A percentile compares a stretch with the other conserved stretches of the same genome.
These are phyloP conservation scores for Ditula angustiorana DNA, from an alignment of 2,888 invertebrate genomes.

Conservation along the genomic window DNA sequence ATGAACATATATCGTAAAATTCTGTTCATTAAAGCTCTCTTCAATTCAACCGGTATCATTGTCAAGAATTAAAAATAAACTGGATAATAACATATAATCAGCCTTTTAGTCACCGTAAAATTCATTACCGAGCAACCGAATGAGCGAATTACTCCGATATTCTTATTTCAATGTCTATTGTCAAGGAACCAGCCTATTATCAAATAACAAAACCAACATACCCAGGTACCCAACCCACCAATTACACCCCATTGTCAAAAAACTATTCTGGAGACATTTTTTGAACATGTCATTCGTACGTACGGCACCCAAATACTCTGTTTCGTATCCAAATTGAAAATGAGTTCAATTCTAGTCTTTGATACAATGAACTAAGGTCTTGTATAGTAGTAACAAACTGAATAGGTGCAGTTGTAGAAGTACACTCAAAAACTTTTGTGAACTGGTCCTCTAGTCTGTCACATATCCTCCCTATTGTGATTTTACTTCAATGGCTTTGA, in stretches of 20 bases:
- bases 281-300: constrained; percentile 80
- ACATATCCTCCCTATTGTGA: constrained; percentile 83
- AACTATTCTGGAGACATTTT: constrained; percentile 79
- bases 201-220: constrained; percentile 73
- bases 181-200: constrained; percentile 68
- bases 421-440: constrained; percentile 76
- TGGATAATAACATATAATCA: constrained; percentile 36
- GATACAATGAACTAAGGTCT: not conserved
- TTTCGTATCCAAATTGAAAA: constrained; percentile 31
- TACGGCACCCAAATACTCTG: constrained; percentile 48
- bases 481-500: constrained; percentile 70
- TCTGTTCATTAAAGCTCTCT: not conserved
- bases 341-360: constrained; percentile 51
- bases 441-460: constrained; percentile 79
- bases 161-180: constrained; percentile 55
- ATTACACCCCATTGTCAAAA: constrained; percentile 79
- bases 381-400: not conserved
- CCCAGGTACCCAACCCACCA: constrained; percentile 86
- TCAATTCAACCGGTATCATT: constrained; percentile 8
- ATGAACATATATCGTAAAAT: too few species aligned
- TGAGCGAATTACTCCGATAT: constrained; percentile 76
- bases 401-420: constrained; percentile 51
- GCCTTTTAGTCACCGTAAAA: constrained; percentile 52
- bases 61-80: constrained; percentile 38
- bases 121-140: constrained; percentile 62